Conservation (phyloP, 2,888 invertebrate species). For the Ormia ochracea region DNA sequence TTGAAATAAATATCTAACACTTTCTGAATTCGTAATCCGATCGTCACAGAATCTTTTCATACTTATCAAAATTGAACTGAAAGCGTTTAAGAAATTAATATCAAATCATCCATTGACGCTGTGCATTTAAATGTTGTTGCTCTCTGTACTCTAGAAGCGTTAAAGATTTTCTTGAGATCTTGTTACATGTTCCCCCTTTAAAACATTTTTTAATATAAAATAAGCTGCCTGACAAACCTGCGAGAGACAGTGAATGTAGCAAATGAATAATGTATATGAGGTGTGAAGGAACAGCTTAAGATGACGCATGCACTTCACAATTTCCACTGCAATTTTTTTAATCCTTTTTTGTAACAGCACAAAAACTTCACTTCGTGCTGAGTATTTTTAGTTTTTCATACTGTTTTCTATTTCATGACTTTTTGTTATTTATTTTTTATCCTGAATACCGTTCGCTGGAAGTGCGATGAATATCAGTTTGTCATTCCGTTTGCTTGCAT, state of each 20-base stretch:
- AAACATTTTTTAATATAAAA: background rate
- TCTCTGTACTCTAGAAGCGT: no score
- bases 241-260: slow-evolving; percentile 36
- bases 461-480: background rate
- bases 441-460: background rate
- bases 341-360: background rate
- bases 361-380: background rate
- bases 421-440: background rate
- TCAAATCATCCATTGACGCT: no score
- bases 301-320: slow-evolving; percentile 39
- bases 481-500: background rate
- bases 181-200: background rate
- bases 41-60: no score
- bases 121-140: no score
- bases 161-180: background rate
- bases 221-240: background rate
- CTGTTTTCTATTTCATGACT: background rate
- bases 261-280: slow-evolving; percentile 36
- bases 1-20: no score
- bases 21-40: no score
- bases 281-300: slow-evolving; percentile 22
- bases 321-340: slow-evolving; percentile 10
- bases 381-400: background rate
- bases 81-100: no score
- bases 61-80: no score